Percentiles rank a stretch among this genome's conserved stretches.
Conservation (phyloP, 64 coral and sea anemone species). For the Porites australiensis region DNA sequence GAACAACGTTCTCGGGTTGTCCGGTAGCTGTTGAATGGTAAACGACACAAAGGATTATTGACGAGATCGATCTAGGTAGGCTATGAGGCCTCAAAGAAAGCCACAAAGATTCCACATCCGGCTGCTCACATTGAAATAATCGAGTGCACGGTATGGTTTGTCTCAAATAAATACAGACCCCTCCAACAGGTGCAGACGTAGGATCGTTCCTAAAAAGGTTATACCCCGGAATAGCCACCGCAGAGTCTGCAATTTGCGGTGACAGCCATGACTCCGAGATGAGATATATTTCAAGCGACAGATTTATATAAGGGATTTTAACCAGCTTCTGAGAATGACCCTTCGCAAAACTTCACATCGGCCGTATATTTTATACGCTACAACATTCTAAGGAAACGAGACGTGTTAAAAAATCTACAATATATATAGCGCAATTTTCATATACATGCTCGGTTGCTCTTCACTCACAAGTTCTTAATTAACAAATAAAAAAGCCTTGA, state of each 20-base stretch:
- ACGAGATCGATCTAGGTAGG: constrained; percentile 24
- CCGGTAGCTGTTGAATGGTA: constrained; percentile 16
- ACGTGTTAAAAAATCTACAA: too few relatives aligned
- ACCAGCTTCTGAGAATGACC: too few relatives aligned
- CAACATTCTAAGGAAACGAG: too few relatives aligned
- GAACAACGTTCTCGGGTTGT: constrained; percentile 27
- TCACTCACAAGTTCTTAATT: too few relatives aligned
- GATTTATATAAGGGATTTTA: too few relatives aligned
- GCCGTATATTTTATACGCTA: too few relatives aligned
- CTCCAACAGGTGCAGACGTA: constrained; percentile 12
- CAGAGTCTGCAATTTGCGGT: constrained; percentile 54
- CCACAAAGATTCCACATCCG: constrained; percentile 17
- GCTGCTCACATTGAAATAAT: constrained; percentile 16
- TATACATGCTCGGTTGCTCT: too few relatives aligned
- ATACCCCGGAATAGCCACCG: constrained; percentile 52
- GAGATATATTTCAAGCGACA: too few relatives aligned
- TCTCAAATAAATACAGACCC: constrained; percentile 47
- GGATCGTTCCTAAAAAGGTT: constrained; percentile 66
- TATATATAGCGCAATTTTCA: too few relatives aligned
- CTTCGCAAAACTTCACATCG: too few relatives aligned
- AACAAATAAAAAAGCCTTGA: too few relatives aligned
- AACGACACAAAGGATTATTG: constrained; percentile 4
- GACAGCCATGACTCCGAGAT: constrained; percentile 62
- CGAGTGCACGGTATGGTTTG: constrained; percentile 33
- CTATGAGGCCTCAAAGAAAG: neutral